These are phyloP conservation scores for Parnassius orleans DNA, from an alignment of 2,888 invertebrate species.

Conservation along the genomic window DNA sequence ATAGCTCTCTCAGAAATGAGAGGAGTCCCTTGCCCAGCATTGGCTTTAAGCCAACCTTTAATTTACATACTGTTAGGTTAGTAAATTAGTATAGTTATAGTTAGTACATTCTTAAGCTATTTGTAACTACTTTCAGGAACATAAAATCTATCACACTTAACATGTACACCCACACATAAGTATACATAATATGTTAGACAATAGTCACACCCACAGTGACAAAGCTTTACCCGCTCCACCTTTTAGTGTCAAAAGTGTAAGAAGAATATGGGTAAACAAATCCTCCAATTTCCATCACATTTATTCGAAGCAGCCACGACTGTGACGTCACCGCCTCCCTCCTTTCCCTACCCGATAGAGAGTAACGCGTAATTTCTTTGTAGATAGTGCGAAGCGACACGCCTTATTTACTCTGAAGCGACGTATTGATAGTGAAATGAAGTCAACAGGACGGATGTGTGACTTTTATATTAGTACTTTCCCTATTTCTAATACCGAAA, in stretches of 20 bases:
- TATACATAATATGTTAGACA: slow-evolving; percentile 45
- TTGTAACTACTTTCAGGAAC: no score
- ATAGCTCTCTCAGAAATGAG: no score
- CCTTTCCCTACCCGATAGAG: slow-evolving; percentile 48
- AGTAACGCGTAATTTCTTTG: slow-evolving; percentile 75
- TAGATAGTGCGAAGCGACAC: slow-evolving; percentile 72
- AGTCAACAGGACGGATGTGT: slow-evolving; percentile 43
- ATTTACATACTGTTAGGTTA: no score
- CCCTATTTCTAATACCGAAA: no score
- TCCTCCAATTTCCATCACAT: slow-evolving; percentile 82
- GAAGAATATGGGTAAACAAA: slow-evolving; percentile 82
- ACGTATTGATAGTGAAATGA: slow-evolving; percentile 61
- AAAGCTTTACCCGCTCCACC: slow-evolving; percentile 52
- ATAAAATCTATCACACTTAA: no score
- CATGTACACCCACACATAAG: slow-evolving; percentile 6
- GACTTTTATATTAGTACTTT: background rate
- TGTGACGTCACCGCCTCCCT: slow-evolving; percentile 56
- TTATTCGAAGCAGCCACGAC: slow-evolving; percentile 68
- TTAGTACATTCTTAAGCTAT: no score
- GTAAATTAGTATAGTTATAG: no score
- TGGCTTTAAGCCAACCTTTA: no score
- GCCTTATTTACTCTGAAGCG: slow-evolving; percentile 59
- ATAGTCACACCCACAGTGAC: slow-evolving; percentile 44
- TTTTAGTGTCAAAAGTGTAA: slow-evolving; percentile 81
- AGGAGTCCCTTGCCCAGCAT: no score